phyloP scores from a whole-genome alignment of 2,113 vertebrate genomes.

The Mus musculus region DNA sequence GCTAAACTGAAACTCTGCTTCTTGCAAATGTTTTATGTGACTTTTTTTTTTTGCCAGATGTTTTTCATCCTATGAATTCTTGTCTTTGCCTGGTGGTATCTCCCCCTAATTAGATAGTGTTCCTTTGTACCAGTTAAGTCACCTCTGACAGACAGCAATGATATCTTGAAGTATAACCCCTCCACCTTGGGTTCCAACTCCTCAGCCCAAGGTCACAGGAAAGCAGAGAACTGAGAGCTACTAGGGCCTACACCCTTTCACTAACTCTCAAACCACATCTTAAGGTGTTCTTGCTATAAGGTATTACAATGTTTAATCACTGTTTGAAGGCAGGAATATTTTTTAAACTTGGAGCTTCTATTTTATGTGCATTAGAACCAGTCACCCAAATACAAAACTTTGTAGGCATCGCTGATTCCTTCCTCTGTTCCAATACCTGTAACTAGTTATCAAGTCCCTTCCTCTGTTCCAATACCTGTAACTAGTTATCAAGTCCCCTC shows the following conservation, averaged over 20 bases:
- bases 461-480: neutral
- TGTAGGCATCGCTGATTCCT: neutral
- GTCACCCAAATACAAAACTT: neutral
- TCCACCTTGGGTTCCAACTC: neutral
- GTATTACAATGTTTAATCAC: neutral
- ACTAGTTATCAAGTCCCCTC: neutral
- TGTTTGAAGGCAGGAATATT: neutral
- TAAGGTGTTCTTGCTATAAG: neutral
- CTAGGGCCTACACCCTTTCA: neutral
- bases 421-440: neutral
- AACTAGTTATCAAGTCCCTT: neutral
- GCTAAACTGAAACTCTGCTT: neutral
- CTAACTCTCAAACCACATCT: neutral
- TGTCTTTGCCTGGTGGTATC: neutral
- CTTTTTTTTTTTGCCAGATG: neutral
- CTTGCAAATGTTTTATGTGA: neutral
- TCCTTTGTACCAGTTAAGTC: neutral
- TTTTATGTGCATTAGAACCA: neutral
- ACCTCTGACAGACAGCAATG: neutral
- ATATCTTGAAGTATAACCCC: neutral
- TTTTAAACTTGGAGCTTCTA: conserved; percentile 25
- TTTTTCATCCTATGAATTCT: neutral
- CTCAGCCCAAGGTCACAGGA: neutral
- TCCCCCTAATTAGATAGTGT: neutral
- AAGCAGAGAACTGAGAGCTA: neutral